Conservation (phyloP, 2,797 vertebrate species). For the Danio aesculapii region DNA sequence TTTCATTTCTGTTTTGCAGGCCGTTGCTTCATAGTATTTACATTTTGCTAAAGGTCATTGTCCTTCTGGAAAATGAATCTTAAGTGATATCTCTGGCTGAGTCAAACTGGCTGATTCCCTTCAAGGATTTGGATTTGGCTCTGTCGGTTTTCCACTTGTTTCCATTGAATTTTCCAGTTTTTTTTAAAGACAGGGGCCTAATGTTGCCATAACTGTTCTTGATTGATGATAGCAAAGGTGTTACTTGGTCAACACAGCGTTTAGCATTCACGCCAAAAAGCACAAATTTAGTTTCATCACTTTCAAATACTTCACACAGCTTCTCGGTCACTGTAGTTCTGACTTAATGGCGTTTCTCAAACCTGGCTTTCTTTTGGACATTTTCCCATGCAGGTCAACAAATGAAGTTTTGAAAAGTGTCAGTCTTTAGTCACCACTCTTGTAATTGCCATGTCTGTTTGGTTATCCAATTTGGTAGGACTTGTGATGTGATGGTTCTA, state of each 20-base stretch:
- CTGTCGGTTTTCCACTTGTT: not conserved
- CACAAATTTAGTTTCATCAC: constrained; percentile 11
- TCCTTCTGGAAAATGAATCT: not conserved
- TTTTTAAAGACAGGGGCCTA: not conserved
- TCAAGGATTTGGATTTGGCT: not conserved
- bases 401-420: constrained; percentile 6
- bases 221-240: not conserved
- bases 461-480: not conserved
- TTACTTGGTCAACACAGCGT: not conserved
- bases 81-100: not conserved
- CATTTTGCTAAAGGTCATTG: not conserved
- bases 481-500: no score
- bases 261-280: constrained; percentile 14
- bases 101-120: not conserved
- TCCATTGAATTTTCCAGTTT: not conserved
- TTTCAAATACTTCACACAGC: constrained; percentile 6
- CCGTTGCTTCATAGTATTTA: not conserved
- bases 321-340: not conserved
- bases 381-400: constrained; percentile 1
- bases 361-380: constrained; percentile 12
- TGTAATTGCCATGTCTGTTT: not conserved
- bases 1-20: not conserved
- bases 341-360: not conserved
- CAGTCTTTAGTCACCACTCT: not conserved
- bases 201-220: not conserved